Base-by-base conservation (phyloP, 2,797 vertebrate genomes). In the Phylloscopus collybita region DNA sequence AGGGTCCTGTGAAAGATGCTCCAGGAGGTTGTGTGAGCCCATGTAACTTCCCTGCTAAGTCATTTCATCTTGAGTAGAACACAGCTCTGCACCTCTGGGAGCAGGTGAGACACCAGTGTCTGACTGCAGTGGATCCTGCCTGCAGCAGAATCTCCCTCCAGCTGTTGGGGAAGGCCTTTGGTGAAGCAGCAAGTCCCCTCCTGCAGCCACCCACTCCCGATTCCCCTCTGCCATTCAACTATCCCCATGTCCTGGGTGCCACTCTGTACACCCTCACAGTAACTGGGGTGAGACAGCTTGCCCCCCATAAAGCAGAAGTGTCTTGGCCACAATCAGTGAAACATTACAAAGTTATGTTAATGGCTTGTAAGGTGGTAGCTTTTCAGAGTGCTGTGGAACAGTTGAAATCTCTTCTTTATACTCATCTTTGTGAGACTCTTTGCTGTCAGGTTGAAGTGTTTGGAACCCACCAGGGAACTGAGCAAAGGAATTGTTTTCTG, bases 181-280 rank as follows among this genome's bases (percentile, higher is more conserved):
- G 15, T 54, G 50, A 85, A 49, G 76, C 50, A 61, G 71, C 57
- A 34, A 29, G 45, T 18, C 19, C 26, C 42, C 20, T 29, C 3
- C 65, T 61, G 47, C 57, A n/a, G 3, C 13, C 57, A 32, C 23
- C 27, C 67, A 9, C 38, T n/a, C 8, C 1, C 3, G 0, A 38
- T 27, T 89, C 25, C 36, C 2, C 0, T 13, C 65, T 54, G 60
- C 79, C 36, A 65, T 74, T 88, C 81, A 49, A 5, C 42, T 65
- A 29, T 73, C 42, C 86, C 62, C 56, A 5, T 49, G 65, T 69
- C 62, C 87, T 95, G 61, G 36, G 7, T 44, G 25, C 54, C 57
- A 3, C 49, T 49, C 79, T 25, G 14, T 13, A 29, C 34, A 27
- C 25, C 45, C 50, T 34, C 15, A 57, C 45, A 42, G 34, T 44